Evolutionary conservation across 37 sponge, comb jelly and placozoan species (phyloP).

Genomic region (Haliclona indistincta): DNA sequence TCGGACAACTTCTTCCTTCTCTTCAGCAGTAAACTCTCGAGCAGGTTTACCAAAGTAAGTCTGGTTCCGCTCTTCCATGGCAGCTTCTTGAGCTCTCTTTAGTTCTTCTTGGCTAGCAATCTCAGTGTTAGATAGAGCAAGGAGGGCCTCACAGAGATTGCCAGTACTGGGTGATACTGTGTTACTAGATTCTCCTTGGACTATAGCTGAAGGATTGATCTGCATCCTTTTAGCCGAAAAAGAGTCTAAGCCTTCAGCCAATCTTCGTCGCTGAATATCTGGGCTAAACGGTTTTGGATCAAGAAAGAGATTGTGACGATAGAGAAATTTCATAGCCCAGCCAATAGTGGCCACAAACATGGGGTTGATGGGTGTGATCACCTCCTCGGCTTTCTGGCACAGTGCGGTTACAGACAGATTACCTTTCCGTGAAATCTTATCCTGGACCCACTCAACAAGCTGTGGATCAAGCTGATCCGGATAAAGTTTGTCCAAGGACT

Average conservation of each 20-base stretch:
- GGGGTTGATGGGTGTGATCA: conserved; percentile 24
- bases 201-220: neutral
- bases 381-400: conserved; percentile 44
- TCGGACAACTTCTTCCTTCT: conserved; percentile 81
- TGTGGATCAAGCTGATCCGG: conserved; percentile 43
- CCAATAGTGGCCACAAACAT: conserved; percentile 66
- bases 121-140: conserved; percentile 52
- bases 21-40: conserved; percentile 66
- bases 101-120: neutral
- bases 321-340: conserved; percentile 73
- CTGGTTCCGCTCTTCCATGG: conserved; percentile 10
- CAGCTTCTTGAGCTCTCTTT: conserved; percentile 17
- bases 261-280: neutral
- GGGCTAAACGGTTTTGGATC: conserved; percentile 66
- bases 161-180: conserved; percentile 53
- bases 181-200: neutral
- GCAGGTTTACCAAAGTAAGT: conserved; percentile 78
- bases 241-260: neutral
- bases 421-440: conserved; percentile 30
- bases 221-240: conserved; percentile 43
- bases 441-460: conserved; percentile 52
- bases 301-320: conserved; percentile 45
- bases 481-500: conserved; percentile 15
- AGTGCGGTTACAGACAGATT: conserved; percentile 45
- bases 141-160: conserved; percentile 61